Evolutionary conservation across 2,797 vertebrate genomes (phyloP).

Genomic region (Ammospiza maritima): DNA sequence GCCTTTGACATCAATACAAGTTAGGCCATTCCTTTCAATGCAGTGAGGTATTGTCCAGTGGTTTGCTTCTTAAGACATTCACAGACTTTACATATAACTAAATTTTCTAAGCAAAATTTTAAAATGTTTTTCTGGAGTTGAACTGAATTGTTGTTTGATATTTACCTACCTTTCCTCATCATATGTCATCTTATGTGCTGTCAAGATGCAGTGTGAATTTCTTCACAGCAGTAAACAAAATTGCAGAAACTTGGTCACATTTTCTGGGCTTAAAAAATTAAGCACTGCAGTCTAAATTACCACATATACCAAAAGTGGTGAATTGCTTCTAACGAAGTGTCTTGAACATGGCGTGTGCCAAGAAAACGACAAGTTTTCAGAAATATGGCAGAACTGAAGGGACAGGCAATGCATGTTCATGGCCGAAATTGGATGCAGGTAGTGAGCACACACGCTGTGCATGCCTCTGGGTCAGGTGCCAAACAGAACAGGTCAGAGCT

Average conservation of each 20-base stretch:
- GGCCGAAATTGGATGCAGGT: rapidly evolving
- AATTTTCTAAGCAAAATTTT: background rate
- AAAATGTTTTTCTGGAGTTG: background rate
- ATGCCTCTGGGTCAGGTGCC: background rate
- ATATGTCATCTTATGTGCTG: background rate
- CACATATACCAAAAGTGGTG: background rate
- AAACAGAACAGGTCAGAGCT: background rate
- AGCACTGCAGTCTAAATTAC: background rate
- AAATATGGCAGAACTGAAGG: background rate
- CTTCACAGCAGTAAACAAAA: background rate
- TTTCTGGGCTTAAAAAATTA: background rate
- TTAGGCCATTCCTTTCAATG: background rate
- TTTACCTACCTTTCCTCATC: background rate
- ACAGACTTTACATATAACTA: background rate
- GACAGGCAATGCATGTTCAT: background rate
- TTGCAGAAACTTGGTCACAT: background rate
- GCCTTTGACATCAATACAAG: background rate
- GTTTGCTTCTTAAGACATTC: background rate
- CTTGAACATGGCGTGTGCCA: background rate
- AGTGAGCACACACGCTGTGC: rapidly evolving
- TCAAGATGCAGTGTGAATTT: conserved; percentile 8
- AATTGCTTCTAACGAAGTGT: background rate
- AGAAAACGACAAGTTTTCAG: background rate
- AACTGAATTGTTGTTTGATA: background rate
- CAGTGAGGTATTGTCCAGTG: background rate